Evolutionary conservation across 92 coral and sea anemone genomes (phyloP).

Genomic region (Zoanthus sansibaricus): DNA sequence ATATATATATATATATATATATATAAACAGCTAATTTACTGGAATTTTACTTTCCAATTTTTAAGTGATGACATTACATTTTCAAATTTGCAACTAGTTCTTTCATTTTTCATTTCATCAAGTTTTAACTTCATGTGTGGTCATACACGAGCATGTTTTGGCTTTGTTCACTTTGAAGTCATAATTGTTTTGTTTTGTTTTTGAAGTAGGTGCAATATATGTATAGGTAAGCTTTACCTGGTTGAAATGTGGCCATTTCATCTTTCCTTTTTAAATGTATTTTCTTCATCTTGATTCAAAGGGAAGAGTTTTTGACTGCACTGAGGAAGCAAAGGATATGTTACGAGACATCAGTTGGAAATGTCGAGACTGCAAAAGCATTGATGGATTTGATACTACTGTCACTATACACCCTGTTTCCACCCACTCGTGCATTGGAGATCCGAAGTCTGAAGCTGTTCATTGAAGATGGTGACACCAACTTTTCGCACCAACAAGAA

Average conservation of each 20-base stretch:
- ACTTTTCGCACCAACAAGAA: slow-evolving; percentile 12
- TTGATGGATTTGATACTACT: slow-evolving; percentile 28
- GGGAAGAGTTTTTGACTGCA: slow-evolving; percentile 30
- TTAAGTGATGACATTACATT: no score
- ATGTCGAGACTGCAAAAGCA: not conserved
- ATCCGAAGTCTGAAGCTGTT: slow-evolving; percentile 11
- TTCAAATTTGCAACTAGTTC: no score
- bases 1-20: not conserved
- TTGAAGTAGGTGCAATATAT: no score
- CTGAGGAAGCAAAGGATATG: slow-evolving; percentile 24
- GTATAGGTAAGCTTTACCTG: no score
- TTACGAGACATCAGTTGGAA: slow-evolving; percentile 8
- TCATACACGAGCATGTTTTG: no score
- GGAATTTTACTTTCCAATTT: no score
- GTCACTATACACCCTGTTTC: slow-evolving; percentile 34
- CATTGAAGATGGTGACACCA: not conserved
- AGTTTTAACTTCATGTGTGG: no score
- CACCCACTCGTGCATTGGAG: slow-evolving; percentile 24
- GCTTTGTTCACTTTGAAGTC: no score
- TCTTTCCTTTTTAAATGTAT: not conserved
- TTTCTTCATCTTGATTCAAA: not conserved
- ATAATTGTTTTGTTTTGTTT: no score
- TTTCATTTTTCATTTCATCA: no score
- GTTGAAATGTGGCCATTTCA: not conserved
- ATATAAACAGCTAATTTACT: not conserved